Conservation (phyloP, 2,797 vertebrate species). For the Odontamblyopus rebecca region DNA sequence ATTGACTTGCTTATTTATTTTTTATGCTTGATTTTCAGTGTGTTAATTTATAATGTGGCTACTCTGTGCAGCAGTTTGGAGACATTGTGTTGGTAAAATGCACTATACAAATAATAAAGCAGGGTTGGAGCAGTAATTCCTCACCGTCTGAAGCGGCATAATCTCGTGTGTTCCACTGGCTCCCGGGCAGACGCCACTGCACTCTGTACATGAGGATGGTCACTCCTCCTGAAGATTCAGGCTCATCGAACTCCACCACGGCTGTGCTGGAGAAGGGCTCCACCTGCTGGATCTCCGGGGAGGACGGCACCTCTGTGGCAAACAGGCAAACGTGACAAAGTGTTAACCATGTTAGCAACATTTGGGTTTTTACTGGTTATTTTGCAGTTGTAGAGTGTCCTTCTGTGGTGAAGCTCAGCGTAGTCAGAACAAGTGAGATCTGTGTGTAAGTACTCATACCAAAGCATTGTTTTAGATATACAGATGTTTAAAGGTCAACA, state of each 20-base stretch:
- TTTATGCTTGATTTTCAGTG: no score
- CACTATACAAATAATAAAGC: no score
- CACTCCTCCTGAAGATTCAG: conserved; percentile 88
- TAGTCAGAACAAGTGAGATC: no score
- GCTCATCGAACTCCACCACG: conserved; percentile 87
- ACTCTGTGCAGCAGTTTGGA: no score
- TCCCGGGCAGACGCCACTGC: conserved; percentile 82
- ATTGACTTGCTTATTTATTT: no score
- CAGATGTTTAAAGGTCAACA: no score
- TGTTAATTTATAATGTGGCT: no score
- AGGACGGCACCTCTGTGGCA: conserved; percentile 87
- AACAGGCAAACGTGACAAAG: neutral
- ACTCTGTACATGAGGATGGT: conserved; percentile 91
- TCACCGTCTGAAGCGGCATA: conserved; percentile 86
- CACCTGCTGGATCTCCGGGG: conserved; percentile 86
- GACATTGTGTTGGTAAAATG: no score
- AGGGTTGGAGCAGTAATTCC: conserved; percentile 24
- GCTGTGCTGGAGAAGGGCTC: conserved; percentile 93
- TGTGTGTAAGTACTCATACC: no score
- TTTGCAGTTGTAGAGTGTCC: neutral
- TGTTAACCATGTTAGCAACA: neutral
- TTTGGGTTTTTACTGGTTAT: neutral
- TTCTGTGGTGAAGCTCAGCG: neutral
- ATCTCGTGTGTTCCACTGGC: conserved; percentile 82
- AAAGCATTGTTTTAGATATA: no score